Evolutionary conservation across 2,113 vertebrate genomes (phyloP).

Genomic region (Pluvialis apricaria): DNA sequence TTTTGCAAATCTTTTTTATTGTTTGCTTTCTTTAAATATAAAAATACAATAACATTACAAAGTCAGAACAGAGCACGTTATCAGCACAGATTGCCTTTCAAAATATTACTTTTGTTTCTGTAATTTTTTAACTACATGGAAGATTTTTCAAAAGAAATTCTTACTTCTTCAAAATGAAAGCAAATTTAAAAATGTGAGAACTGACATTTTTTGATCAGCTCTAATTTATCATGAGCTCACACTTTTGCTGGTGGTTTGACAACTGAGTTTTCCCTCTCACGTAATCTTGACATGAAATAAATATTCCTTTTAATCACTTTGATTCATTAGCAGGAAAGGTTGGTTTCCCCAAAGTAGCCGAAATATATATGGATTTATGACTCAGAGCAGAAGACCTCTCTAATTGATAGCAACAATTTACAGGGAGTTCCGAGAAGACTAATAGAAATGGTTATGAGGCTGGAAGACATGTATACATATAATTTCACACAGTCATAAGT

Average conservation of each 20-base stretch:
- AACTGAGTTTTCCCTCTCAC: neutral
- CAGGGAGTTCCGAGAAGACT: conserved; percentile 62
- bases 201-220: neutral
- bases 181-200: neutral
- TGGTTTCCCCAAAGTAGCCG: conserved; percentile 26
- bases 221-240: neutral
- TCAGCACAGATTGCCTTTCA: neutral
- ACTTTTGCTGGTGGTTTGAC: neutral
- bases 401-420: conserved; percentile 63
- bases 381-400: conserved; percentile 43
- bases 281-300: conserved; percentile 17
- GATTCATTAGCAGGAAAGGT: conserved; percentile 40
- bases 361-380: conserved; percentile 56
- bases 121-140: neutral
- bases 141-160: neutral
- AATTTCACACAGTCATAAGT: conserved; percentile 56
- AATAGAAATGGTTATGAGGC: conserved; percentile 61
- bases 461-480: conserved; percentile 62
- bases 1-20: neutral
- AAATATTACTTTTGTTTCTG: neutral
- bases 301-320: conserved; percentile 38
- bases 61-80: neutral
- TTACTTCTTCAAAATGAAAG: neutral
- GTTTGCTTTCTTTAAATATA: neutral
- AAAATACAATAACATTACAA: neutral